phyloP scores from a whole-genome alignment of 23 tunicate genomes.

The Styela plicata region DNA sequence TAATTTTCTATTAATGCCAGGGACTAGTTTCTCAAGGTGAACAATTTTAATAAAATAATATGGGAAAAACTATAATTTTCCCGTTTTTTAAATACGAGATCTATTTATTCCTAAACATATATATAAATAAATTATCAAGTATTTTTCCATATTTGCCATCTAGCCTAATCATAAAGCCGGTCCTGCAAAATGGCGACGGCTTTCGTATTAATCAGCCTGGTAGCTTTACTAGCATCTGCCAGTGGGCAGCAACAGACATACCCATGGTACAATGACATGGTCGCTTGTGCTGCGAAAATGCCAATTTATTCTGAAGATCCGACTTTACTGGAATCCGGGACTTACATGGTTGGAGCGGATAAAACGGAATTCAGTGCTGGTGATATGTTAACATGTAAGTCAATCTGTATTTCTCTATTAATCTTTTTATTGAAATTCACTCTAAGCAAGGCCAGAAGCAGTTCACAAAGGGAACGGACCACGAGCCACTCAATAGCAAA shows the following conservation, averaged over 20 bases:
- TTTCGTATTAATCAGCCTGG: neutral
- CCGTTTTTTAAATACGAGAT: neutral
- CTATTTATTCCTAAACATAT: neutral
- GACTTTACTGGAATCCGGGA: neutral
- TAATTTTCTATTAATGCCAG: no score
- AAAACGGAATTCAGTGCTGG: neutral
- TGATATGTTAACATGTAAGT: neutral
- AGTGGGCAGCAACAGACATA: neutral
- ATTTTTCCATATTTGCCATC: no score
- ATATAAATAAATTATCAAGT: neutral
- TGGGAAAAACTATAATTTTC: no score
- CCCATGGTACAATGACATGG: conserved; percentile 2
- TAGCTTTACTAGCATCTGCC: neutral
- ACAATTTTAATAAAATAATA: no score
- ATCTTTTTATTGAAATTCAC: no score
- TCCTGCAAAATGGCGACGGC: neutral
- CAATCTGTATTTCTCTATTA: no score
- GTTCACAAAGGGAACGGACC: no score
- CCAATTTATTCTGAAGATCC: conserved; percentile 11
- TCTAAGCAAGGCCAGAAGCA: no score
- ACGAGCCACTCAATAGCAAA: no score
- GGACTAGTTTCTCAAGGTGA: no score
- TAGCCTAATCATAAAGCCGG: no score
- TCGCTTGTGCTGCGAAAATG: conserved; percentile 9
- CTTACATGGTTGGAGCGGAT: conserved; percentile 3